Evolutionary conservation across 2,888 invertebrate genomes (phyloP), one percentile per base, ranked within the genome.

Genomic region (Vannuccia rotundouncinata): DNA sequence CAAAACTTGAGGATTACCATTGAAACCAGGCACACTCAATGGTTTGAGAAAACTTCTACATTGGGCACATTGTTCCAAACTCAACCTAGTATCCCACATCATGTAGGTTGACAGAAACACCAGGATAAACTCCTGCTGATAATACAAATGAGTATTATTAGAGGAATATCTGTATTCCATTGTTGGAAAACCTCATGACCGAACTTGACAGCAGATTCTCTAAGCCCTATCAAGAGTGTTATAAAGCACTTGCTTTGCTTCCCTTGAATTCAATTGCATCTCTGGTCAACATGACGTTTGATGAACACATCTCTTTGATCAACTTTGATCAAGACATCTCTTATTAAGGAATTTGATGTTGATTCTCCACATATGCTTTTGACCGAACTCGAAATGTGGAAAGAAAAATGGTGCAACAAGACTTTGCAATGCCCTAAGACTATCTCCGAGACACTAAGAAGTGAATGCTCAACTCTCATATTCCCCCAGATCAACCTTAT

Each of bases 21-120:
- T 66, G 66, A 66, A 66, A 66, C 66, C 66, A 66, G 66, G 66
- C 66, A 66, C 66, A 66, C 66, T 66, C 66, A 66, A 66, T 66
- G 66, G 66, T 66, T 66, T 66, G 66, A 66, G 66, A 66, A 66
- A 66, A 27, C 66, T 66, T 66, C 66, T 66, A 22, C 66, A 66
- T 66, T 66, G 66, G 66, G 66, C 66, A 22, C 66, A 66, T 66
- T 66, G 66, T 66, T 66, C 66, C 66, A 66, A 66, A 66, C 10
- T 66, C 66, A 66, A 66, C 66, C 66, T 5, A 66, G 66, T 66
- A 66, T 66, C 66, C 66, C 66, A 66, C 66, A 27, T 66, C 22
- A 27, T 27, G 66, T 66, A 66, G 66, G 66, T 66, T 22, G 22
- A 66, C 66, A 66, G 66, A 66, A 66, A 66, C 66, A 66, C 66